phyloP scores from a whole-genome alignment of 2,797 vertebrate species.

The Oceanodroma leucorhoa region DNA sequence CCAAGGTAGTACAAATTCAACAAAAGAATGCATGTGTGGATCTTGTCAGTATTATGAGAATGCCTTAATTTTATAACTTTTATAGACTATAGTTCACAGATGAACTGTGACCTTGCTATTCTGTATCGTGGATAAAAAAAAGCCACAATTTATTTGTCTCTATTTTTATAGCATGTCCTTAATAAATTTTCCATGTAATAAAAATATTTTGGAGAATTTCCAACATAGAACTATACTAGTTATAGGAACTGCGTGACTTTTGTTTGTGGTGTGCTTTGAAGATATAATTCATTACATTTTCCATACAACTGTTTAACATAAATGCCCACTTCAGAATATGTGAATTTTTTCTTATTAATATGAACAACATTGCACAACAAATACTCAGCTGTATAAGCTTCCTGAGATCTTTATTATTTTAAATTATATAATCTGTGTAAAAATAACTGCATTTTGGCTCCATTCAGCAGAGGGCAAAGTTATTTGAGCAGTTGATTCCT shows the following conservation, averaged over 20 bases:
- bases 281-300: neutral
- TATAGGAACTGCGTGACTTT: neutral
- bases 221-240: neutral
- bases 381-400: neutral
- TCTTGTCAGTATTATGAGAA: neutral
- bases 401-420: neutral
- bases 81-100: neutral
- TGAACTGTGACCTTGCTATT: neutral
- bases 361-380: neutral
- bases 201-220: neutral
- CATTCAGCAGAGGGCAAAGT: neutral
- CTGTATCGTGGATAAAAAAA: neutral
- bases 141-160: neutral
- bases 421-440: neutral
- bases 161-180: neutral
- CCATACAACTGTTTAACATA: neutral
- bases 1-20: neutral
- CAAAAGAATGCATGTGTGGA: neutral
- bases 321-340: neutral
- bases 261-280: neutral
- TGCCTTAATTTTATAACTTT: neutral
- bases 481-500: neutral
- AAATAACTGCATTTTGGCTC: neutral
- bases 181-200: neutral
- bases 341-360: neutral